Base-by-base conservation (phyloP, 2,113 vertebrate species). In the Microtus richardsoni region DNA sequence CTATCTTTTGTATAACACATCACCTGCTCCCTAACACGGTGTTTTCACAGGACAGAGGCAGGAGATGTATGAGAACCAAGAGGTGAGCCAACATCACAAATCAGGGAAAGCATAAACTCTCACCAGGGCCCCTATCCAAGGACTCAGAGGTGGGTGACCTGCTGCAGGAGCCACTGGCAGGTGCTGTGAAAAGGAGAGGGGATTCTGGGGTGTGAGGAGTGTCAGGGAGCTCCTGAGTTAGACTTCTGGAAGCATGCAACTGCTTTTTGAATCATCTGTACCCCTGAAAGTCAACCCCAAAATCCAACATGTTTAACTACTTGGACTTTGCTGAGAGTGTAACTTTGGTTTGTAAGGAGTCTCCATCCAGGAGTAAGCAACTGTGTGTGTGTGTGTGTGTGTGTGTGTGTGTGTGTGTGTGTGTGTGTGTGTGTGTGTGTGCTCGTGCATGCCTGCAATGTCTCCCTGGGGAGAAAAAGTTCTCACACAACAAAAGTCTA, bases 131-230 rank as follows among this genome's bases (percentile, higher is more conserved):
- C 11, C 54, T 62, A 16, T 0, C 54, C 80, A 83, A 62, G 54
- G 24, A 41, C 4, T 21, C 16, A 66, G 24, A 83, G 4, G 3
- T 5, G 21, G 3, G 7, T 7, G 39, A 2, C 7, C 12, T 26
- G 12, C 22, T 17, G 36, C 7, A 3, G 78, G 52, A 24, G 33
- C 8, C 21, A 26, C 80, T 9, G 24, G 16, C 24, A 60, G 58
- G 36, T 3, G 7, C 22, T 62, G n/a, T 22, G 10, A 26, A 4
- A 52, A 39, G 22, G 24, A 44, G 39, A 33, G 16, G 16, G 5
- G 14, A 30, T 21, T 64, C 39, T 84, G 58, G 16, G 39, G 1
- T 4, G 1, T 7, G 26, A 0, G 3, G 24, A 62, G 54, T 14
- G 1, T 41, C 78, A 64, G 39, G 58, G 39, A 64, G 16, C 24